A percentile compares a stretch with the other conserved stretches of the same genome.
phyloP scores from a whole-genome alignment of 1,140 invertebrate species.

The Dufourea novaeangliae region DNA sequence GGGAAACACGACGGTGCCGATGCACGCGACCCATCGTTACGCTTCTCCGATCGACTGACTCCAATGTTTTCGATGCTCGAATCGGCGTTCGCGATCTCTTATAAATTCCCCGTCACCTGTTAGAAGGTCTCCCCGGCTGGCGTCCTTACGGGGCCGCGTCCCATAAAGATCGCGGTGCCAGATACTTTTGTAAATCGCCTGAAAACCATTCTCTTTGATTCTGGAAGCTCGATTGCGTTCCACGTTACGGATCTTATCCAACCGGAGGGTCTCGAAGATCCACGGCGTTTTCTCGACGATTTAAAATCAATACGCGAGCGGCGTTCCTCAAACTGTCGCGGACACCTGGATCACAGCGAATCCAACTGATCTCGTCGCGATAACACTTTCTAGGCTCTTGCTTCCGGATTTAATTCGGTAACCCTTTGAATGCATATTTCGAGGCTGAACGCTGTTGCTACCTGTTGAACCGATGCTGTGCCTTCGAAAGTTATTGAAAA shows the following conservation, averaged over 20 bases:
- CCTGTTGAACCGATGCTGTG: too few relatives aligned
- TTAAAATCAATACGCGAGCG: background rate
- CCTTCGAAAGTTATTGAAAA: too few relatives aligned
- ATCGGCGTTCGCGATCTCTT: constrained; percentile 12
- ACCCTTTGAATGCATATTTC: too few relatives aligned
- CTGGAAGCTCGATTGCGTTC: constrained; percentile 44
- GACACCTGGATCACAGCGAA: constrained; percentile 2
- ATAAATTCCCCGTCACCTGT: constrained; percentile 49
- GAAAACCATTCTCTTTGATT: constrained; percentile 52
- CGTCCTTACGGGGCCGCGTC: constrained; percentile 40
- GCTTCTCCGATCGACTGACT: constrained; percentile 1
- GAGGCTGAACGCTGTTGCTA: too few relatives aligned
- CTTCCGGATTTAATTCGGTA: background rate
- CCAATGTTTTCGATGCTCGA: constrained; percentile 30
- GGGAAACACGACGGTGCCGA: background rate
- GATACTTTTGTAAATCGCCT: constrained; percentile 53
- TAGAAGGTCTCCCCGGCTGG: background rate
- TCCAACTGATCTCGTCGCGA: background rate
- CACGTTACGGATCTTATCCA: constrained; percentile 54
- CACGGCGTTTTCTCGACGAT: constrained; percentile 20
- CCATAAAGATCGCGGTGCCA: constrained; percentile 32
- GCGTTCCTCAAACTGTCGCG: background rate
- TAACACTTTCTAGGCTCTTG: background rate
- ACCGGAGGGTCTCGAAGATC: constrained; percentile 33
- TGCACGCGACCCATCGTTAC: constrained; percentile 41